A percentile compares a stretch with the other conserved stretches of the same genome.
Evolutionary conservation across 2,797 vertebrate species (phyloP).

Genomic region (Mionectes olivaceus): DNA sequence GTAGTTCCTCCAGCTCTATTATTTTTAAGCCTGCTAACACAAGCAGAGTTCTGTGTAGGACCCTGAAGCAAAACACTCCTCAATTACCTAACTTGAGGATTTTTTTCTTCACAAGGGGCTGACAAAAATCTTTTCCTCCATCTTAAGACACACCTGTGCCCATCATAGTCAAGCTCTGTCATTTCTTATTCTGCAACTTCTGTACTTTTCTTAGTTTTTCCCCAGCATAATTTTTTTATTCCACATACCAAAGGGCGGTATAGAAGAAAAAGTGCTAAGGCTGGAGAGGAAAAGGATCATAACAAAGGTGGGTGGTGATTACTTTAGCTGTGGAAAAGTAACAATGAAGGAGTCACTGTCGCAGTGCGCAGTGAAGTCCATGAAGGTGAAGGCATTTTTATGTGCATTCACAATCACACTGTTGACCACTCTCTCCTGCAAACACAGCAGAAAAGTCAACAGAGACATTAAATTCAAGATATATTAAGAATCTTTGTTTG

Average conservation of each 20-base stretch:
- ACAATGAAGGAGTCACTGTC: background rate
- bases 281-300: background rate
- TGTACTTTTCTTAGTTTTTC: background rate
- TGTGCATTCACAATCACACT: background rate
- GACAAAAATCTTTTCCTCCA: background rate
- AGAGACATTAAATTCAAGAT: background rate
- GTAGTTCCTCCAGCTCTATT: background rate
- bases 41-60: background rate
- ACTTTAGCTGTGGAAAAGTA: background rate
- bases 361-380: background rate
- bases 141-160: background rate
- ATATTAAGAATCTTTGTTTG: background rate
- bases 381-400: background rate
- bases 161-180: background rate
- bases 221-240: background rate
- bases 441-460: background rate
- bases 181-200: background rate
- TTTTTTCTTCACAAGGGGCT: background rate
- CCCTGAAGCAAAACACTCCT: background rate
- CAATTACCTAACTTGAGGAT: background rate
- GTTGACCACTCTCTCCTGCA: background rate
- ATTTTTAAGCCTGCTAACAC: background rate
- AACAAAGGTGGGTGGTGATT: background rate
- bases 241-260: background rate
- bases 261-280: background rate